phyloP scores from a whole-genome alignment of 2,113 vertebrate species.

The Xiphophorus maculatus region DNA sequence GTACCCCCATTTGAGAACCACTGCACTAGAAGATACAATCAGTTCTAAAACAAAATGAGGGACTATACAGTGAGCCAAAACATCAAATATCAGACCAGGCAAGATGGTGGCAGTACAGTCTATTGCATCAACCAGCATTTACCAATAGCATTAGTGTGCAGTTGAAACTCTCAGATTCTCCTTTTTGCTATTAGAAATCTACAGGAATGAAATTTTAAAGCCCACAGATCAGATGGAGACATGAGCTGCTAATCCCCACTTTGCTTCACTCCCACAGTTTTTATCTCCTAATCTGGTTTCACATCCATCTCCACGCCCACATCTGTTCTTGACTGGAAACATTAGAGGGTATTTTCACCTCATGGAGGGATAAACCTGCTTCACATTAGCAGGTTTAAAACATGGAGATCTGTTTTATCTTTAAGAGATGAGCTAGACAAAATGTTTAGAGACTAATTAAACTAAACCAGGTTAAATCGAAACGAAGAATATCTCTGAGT shows the following conservation, averaged over 20 bases:
- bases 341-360: not conserved
- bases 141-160: not conserved
- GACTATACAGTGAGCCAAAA: too few relatives aligned
- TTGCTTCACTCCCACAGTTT: constrained; percentile 3
- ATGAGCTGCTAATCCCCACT: not conserved
- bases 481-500: too few relatives aligned
- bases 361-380: not conserved
- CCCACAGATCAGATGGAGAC: not conserved
- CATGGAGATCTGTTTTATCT: not conserved
- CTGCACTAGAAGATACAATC: too few relatives aligned
- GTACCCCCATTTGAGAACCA: too few relatives aligned
- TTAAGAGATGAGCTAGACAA: too few relatives aligned
- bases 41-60: too few relatives aligned
- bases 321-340: not conserved
- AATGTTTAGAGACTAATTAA: too few relatives aligned
- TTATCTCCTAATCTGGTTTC: constrained; percentile 22
- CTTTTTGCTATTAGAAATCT: not conserved
- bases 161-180: not conserved
- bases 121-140: too few relatives aligned
- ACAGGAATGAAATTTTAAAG: not conserved
- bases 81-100: too few relatives aligned
- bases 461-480: too few relatives aligned
- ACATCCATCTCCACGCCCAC: not conserved
- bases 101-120: too few relatives aligned
- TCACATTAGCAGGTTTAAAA: not conserved